A percentile compares a stretch with the other conserved stretches of the same genome.
Conservation (phyloP, 2,888 invertebrate species). For the Autographa gamma region DNA sequence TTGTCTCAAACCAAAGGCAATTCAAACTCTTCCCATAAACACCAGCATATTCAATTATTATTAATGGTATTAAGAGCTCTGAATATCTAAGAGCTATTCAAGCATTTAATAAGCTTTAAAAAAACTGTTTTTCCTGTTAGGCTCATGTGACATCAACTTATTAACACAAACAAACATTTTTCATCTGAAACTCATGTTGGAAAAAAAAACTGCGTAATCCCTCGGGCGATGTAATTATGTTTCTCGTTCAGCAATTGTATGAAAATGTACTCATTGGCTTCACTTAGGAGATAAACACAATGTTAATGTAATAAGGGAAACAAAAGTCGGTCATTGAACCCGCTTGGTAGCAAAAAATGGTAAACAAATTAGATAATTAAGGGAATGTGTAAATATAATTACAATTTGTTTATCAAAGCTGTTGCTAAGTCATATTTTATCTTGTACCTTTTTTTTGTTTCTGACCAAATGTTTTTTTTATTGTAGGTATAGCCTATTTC, state of each 20-base stretch:
- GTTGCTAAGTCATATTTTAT: too few species aligned
- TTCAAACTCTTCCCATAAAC: too few species aligned
- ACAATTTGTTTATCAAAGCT: too few species aligned
- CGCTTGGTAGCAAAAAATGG: background rate
- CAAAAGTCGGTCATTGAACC: background rate
- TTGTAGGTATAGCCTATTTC: too few species aligned
- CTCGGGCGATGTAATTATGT: slow-evolving; percentile 11
- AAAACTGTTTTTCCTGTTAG: background rate
- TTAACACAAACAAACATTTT: background rate
- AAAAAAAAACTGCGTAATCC: background rate
- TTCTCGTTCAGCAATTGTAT: background rate
- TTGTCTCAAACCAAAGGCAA: too few species aligned
- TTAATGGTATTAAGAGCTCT: too few species aligned
- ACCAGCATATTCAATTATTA: too few species aligned
- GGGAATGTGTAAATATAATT: too few species aligned
- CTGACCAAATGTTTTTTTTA: too few species aligned
- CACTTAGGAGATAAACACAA: slow-evolving; percentile 6
- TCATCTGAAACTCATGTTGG: background rate
- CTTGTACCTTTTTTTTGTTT: too few species aligned
- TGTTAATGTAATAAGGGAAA: background rate
- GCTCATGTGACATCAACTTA: background rate
- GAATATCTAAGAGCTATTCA: too few species aligned
- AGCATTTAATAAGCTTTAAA: too few species aligned
- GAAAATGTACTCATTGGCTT: background rate
- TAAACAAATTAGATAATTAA: background rate